phyloP scores from a whole-genome alignment of 2,113 vertebrate species.

The Collichthys lucidus region DNA sequence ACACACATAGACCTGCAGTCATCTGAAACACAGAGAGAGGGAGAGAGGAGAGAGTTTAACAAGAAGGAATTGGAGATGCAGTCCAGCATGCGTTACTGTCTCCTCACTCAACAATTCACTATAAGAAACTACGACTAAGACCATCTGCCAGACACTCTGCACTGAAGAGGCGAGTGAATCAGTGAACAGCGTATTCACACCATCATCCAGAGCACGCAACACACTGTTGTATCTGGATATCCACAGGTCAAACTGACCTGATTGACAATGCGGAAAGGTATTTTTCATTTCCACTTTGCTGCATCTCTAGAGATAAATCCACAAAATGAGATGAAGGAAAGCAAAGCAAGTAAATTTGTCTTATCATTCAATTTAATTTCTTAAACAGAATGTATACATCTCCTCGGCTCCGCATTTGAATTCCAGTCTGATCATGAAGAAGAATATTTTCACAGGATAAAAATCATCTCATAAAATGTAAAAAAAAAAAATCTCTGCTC shows the following conservation, averaged over 20 bases:
- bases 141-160: constrained; percentile 30
- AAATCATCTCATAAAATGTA: background rate
- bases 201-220: background rate
- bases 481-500: background rate
- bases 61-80: background rate
- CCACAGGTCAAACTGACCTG: constrained; percentile 24
- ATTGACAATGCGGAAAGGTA: background rate
- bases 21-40: constrained; percentile 80
- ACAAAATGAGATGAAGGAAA: background rate
- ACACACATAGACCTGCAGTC: constrained; percentile 89
- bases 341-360: background rate
- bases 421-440: background rate
- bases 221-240: background rate
- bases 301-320: background rate
- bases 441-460: background rate
- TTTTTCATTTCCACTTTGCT: constrained; percentile 24
- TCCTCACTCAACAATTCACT: constrained; percentile 24
- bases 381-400: background rate
- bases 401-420: background rate
- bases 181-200: constrained; percentile 32
- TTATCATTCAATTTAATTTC: background rate
- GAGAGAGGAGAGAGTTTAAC: constrained; percentile 4
- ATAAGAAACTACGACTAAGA: constrained; percentile 27
- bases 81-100: background rate
- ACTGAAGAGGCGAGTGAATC: background rate